Evolutionary conservation across 1,140 invertebrate genomes (phyloP).

Genomic region (Ephestia elutella): DNA sequence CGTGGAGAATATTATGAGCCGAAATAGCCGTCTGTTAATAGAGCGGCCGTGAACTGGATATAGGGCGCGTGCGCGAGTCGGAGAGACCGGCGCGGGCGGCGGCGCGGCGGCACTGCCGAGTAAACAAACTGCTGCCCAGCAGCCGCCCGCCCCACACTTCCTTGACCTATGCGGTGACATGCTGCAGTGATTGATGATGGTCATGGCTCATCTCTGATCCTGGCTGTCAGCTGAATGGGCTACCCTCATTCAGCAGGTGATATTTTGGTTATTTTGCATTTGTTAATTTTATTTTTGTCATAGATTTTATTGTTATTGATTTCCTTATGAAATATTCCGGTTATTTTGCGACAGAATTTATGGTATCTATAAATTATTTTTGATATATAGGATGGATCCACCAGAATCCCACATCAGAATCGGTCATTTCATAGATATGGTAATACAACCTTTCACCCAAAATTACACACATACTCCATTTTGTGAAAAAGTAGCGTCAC

Average conservation of each 20-base stretch:
- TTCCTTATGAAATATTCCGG: too few relatives aligned
- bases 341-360: too few relatives aligned
- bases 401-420: too few relatives aligned
- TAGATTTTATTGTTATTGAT: too few relatives aligned
- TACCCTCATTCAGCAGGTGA: not conserved
- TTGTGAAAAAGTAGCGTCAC: not conserved
- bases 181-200: constrained; percentile 39
- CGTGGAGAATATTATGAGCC: constrained; percentile 62
- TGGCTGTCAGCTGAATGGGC: not conserved
- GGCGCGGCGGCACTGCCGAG: constrained; percentile 52
- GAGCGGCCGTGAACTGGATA: constrained; percentile 70
- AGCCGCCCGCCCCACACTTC: constrained; percentile 32
- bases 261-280: not conserved
- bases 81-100: constrained; percentile 42
- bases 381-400: too few relatives aligned
- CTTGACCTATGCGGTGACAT: constrained; percentile 50
- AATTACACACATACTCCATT: too few relatives aligned
- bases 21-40: constrained; percentile 70
- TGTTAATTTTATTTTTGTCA: too few relatives aligned
- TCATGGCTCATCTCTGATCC: constrained; percentile 27
- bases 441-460: too few relatives aligned
- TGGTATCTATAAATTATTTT: too few relatives aligned
- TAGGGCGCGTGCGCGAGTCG: constrained; percentile 42
- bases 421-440: too few relatives aligned
- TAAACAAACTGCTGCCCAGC: constrained; percentile 52